A percentile compares a stretch with the other conserved stretches of the same genome.
Conservation (phyloP, 23 tunicate species). For the Trididemnum clinides region DNA sequence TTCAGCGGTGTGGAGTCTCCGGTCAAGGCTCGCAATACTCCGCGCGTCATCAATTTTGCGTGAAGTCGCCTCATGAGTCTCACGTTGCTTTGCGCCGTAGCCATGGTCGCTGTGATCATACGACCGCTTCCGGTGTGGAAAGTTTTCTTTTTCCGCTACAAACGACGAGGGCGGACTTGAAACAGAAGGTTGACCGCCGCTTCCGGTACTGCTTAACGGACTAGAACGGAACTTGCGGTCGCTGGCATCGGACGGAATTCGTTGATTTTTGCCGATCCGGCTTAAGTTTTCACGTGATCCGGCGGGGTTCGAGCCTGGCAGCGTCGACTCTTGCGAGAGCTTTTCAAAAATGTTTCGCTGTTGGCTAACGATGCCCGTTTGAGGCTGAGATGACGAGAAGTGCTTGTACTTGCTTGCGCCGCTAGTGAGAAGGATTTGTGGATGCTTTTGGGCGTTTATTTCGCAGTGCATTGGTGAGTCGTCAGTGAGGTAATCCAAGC, state of each 20-base stretch:
- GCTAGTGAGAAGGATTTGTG: not conserved
- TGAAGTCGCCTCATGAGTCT: not conserved
- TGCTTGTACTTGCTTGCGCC: not conserved
- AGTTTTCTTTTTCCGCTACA: not conserved
- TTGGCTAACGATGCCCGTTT: conserved; percentile 51
- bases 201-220: not conserved
- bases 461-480: not conserved
- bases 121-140: conserved; percentile 5
- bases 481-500: conserved; percentile 58
- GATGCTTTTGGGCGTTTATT: not conserved
- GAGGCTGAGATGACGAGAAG: conserved; percentile 48
- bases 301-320: not conserved
- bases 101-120: not conserved
- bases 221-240: not conserved
- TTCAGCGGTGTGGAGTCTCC: too few species aligned
- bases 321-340: conserved; percentile 17
- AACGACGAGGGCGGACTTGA: not conserved
- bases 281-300: conserved; percentile 14
- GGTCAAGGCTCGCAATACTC: too few species aligned
- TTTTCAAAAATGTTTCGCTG: conserved; percentile 62
- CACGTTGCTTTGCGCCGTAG: not conserved
- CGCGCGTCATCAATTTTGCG: too few species aligned
- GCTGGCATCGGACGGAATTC: conserved; percentile 38
- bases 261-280: not conserved
- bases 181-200: not conserved